Base-by-base conservation (phyloP, 92 coral and sea anemone species). In the Phenganax stokvisi region DNA sequence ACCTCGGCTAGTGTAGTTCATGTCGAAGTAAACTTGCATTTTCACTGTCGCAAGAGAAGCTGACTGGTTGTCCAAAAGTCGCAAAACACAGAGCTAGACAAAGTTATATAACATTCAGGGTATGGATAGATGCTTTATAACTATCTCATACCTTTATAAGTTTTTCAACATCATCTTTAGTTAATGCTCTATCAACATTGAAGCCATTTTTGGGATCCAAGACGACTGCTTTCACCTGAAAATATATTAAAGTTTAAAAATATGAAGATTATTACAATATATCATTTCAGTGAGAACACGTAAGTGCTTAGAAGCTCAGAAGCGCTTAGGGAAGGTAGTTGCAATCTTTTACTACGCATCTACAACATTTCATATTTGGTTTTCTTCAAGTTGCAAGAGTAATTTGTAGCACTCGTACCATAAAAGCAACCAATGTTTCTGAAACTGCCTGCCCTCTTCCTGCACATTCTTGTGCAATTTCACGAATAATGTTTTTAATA, bases 1-100 rank as follows among this genome's bases (percentile, higher is more conserved):
- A 94, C 98, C 90, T 89, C 98, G 85, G 85, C 97, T 94, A 62
- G 98, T 94, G 88, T 94, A 94, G 83, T 94, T 94, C 98, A 94
- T 94, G 76, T 94, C 98, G 83, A 94, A 94, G 84, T 94, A 94
- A 30, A 94, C 98, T 77, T 94, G 98, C 98, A 94, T 94, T 82
- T 94, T 94, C 57, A 94, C 96, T 17, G 98, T 94, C 58, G 92
- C 98, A 31, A 94, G 84, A 3, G 98, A 91, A 17, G 98, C 92
- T 12, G 98, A 94, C 74, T 81, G 87, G 5, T 75, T 70, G 81
- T 94, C 96, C 85, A 94, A 77, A 13, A 94, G 89, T 71, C 92
- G 85, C 57, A 89, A 87, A 25, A 94, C 98, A 84, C 98, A 94
- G 9, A 94, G 83, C 98, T 94, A 54, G 25, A 20, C 25, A 20